These are phyloP conservation scores for Drosophila parthenogenetica DNA, from an alignment of 2,888 invertebrate genomes.

Conservation along the genomic window DNA sequence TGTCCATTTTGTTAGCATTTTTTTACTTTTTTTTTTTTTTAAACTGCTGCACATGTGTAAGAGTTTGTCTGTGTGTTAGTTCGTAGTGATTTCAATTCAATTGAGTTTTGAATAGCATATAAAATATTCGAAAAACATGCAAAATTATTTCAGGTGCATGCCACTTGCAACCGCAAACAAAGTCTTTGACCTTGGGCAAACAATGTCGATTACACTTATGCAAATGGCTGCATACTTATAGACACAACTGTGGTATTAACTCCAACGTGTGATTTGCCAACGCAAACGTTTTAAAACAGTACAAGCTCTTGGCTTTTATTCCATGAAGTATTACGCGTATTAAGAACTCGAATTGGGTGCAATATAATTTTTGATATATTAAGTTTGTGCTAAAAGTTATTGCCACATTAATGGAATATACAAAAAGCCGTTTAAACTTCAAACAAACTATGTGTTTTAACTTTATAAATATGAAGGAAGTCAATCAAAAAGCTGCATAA, in stretches of 20 bases:
- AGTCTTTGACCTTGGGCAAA: slow-evolving; percentile 14
- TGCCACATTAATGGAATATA: no score
- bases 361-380: no score
- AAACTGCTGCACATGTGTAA: slow-evolving; percentile 5
- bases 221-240: slow-evolving; percentile 9
- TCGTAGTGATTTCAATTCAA: slow-evolving; percentile 28
- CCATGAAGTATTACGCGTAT: no score
- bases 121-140: slow-evolving; percentile 4
- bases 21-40: slow-evolving; percentile 24
- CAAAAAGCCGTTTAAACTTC: no score
- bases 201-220: slow-evolving; percentile 3
- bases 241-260: neutral
- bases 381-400: no score
- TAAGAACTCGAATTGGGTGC: no score
- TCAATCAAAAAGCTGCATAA: no score
- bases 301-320: neutral
- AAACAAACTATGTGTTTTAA: no score
- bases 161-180: slow-evolving; percentile 8
- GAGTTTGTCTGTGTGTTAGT: slow-evolving; percentile 10
- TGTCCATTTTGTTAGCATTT: slow-evolving; percentile 74
- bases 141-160: slow-evolving; percentile 28
- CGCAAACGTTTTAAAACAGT: neutral
- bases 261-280: neutral
- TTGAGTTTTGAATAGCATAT: slow-evolving; percentile 24
- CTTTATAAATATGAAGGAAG: no score